These are phyloP conservation scores for Tragopan temminckii DNA, from an alignment of 2,797 vertebrate genomes.

Conservation along the genomic window DNA sequence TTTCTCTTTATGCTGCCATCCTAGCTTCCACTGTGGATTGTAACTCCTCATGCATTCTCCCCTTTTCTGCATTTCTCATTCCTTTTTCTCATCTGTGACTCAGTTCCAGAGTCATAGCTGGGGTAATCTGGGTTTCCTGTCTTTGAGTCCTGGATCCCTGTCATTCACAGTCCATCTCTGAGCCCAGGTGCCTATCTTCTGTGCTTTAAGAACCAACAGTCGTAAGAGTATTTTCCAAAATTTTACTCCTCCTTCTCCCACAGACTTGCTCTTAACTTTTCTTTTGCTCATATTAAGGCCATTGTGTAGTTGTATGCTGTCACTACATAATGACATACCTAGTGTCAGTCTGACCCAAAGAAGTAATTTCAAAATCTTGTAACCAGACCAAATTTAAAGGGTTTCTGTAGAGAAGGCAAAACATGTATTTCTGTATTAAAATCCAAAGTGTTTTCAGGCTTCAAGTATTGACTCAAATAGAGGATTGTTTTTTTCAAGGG, in stretches of 20 bases:
- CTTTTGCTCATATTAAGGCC: neutral
- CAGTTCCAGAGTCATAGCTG: neutral
- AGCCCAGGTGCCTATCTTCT: neutral
- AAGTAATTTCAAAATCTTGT: neutral
- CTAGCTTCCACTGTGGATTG: neutral
- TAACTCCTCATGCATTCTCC: rapidly evolving
- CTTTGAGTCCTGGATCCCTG: neutral
- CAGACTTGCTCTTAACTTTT: neutral
- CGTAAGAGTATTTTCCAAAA: neutral
- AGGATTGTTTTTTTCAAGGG: neutral
- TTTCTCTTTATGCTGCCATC: neutral
- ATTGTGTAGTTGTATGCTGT: neutral
- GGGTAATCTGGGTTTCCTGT: neutral
- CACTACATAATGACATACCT: neutral
- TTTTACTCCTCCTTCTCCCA: neutral
- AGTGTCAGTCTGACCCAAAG: neutral
- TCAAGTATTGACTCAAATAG: neutral
- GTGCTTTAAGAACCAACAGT: neutral
- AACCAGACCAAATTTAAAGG: neutral
- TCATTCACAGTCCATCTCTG: neutral
- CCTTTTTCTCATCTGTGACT: neutral
- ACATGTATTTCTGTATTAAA: neutral
- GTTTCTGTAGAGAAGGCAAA: neutral
- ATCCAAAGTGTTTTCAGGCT: neutral
- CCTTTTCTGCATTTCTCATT: neutral